phyloP scores from a whole-genome alignment of 2,888 invertebrate genomes.

The Nematopogon swammerdamellus region DNA sequence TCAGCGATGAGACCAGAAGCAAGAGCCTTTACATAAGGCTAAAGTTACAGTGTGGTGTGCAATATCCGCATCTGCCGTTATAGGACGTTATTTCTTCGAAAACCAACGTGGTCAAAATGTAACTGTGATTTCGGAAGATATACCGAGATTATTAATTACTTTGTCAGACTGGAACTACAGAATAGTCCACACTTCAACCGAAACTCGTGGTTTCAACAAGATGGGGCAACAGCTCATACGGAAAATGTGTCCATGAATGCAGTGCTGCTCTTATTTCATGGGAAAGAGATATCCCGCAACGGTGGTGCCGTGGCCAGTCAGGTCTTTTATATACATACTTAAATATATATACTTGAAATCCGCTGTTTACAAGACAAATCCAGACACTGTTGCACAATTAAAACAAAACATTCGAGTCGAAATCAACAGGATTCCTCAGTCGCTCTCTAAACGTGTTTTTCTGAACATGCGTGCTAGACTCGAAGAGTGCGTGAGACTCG shows the following conservation, averaged over 20 bases:
- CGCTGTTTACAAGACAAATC: constrained; percentile 2
- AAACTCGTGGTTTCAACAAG: constrained; percentile 3
- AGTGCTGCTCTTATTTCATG: constrained; percentile 5
- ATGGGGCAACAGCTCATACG: constrained; percentile 6
- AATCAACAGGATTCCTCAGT: constrained; percentile 5
- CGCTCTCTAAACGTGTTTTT: constrained; percentile 6
- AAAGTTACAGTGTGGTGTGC: no score
- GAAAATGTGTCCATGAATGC: constrained; percentile 5
- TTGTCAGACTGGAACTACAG: no score
- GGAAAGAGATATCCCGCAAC: constrained; percentile 5
- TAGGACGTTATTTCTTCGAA: no score
- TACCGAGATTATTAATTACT: no score
- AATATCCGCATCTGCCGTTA: no score
- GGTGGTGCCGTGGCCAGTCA: constrained; percentile 7
- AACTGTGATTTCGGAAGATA: no score
- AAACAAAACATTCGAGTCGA: constrained; percentile 2
- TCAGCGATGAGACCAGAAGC: no score
- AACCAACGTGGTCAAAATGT: no score
- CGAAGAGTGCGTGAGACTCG: constrained; percentile 7
- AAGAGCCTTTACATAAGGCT: no score
- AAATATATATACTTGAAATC: constrained; percentile 6
- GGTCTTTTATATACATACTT: constrained; percentile 5
- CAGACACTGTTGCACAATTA: neutral
- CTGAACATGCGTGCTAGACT: constrained; percentile 9
- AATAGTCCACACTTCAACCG: no score